phyloP scores from a whole-genome alignment of 1,140 invertebrate species.

The Atopsyche davidsoni region DNA sequence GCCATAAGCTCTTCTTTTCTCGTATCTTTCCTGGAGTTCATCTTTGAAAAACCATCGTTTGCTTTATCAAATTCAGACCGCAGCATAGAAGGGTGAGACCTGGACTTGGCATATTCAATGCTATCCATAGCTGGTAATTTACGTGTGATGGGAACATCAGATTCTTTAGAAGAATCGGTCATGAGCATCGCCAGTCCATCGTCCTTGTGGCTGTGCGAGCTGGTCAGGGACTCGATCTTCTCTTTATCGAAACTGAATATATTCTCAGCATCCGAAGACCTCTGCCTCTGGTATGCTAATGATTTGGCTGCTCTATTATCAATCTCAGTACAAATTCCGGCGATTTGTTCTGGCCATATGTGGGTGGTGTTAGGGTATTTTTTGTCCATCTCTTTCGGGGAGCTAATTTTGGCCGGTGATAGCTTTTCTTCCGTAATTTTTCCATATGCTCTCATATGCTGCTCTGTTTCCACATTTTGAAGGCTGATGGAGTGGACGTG shows the following conservation, averaged over 20 bases:
- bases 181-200: constrained; percentile 39
- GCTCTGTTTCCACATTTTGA: constrained; percentile 61
- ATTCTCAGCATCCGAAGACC: constrained; percentile 52
- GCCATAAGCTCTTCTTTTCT: constrained; percentile 56
- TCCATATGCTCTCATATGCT: constrained; percentile 44
- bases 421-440: constrained; percentile 23
- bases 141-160: constrained; percentile 45
- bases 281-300: constrained; percentile 43
- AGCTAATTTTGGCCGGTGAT: constrained; percentile 14
- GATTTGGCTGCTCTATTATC: constrained; percentile 42
- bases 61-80: constrained; percentile 56
- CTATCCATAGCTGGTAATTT: constrained; percentile 49
- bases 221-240: constrained; percentile 60
- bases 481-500: constrained; percentile 59
- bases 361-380: constrained; percentile 39
- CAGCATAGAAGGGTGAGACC: constrained; percentile 42
- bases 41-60: constrained; percentile 39
- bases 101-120: constrained; percentile 50
- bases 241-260: constrained; percentile 67
- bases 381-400: constrained; percentile 24
- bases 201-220: constrained; percentile 44
- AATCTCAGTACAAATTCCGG: constrained; percentile 49
- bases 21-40: constrained; percentile 49
- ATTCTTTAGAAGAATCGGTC: constrained; percentile 52
- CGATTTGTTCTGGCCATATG: constrained; percentile 53